Conservation (phyloP, 2,888 invertebrate species). For the Imbricaverruca yamaguchii region DNA sequence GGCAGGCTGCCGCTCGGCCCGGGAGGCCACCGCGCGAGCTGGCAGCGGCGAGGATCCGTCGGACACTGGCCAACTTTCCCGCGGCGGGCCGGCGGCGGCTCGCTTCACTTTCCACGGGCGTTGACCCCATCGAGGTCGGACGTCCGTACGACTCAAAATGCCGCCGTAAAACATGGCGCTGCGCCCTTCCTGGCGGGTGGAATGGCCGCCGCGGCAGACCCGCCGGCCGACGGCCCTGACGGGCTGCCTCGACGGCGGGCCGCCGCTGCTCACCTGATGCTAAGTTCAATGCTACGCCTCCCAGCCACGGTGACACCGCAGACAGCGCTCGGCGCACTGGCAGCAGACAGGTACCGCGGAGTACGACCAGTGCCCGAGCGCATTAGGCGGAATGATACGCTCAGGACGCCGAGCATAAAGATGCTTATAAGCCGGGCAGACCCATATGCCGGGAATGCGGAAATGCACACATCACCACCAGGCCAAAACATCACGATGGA, state of each 20-base stretch:
- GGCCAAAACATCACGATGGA: too few species aligned
- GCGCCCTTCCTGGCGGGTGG: background rate
- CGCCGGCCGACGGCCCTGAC: background rate
- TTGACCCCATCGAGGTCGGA: background rate
- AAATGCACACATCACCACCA: background rate
- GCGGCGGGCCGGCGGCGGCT: background rate
- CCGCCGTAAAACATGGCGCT: background rate
- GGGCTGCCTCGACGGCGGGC: too few species aligned
- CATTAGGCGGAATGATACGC: too few species aligned
- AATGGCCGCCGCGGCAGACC: background rate
- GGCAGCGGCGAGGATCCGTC: background rate
- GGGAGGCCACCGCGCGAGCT: background rate
- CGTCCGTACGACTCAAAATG: constrained; percentile 10
- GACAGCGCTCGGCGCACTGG: background rate
- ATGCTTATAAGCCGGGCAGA: too few species aligned
- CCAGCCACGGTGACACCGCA: background rate
- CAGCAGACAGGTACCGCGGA: too few species aligned
- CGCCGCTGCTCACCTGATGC: background rate
- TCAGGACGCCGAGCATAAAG: too few species aligned
- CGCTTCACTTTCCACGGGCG: constrained; percentile 19
- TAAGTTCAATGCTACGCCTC: background rate
- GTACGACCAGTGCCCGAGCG: too few species aligned
- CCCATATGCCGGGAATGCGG: background rate
- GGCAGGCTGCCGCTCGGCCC: too few species aligned
- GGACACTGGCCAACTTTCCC: background rate